Evolutionary conservation across 2,797 vertebrate species (phyloP), one percentile per base, ranked within the genome.

Genomic region (Okamejei kenojei): DNA sequence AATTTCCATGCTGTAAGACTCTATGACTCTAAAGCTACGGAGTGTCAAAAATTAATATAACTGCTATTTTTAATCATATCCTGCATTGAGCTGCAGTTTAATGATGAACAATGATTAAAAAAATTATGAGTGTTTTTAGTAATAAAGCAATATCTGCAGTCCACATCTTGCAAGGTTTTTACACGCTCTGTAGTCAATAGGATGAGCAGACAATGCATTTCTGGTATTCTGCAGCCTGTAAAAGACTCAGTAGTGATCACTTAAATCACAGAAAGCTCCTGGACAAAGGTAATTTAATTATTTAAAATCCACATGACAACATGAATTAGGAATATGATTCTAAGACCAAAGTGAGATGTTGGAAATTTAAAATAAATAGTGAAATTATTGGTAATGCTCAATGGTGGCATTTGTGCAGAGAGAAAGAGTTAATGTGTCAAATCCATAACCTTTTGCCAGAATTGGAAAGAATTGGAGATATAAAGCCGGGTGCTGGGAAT

Each of bases 51-150:
- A 84, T 13, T 84, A 58, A 84, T 1, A 84, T 3, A 82, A 1
- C 58, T 84, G 61, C 15, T 54, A 61, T 84, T 84, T 29, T 29
- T 23, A 29, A 84, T 26, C 23, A 26, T 82, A 21, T 65, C n/a
- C n/a, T 65, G 82, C 29, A n/a, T 7, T 86, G 82, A 88, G 13
- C 29, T 88, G 29, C 82, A 88, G 61, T 9, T 88, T 88, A 88
- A 8, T 79, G 32, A 65, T n/a, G 17, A 63, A 6, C 61, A 8
- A 29, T n/a, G 15, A 4, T 45, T 6, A 54, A 54, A 54, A 54
- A 54, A 32, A 61, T 32, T 7, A 65, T 61, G 32, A 61, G 29
- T 32, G 82, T 32, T 65, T 65, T 88, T 65, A 88, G n/a, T 32
- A 63, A 8, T 61, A 61, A 61, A 26, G 29, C 29, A 58, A 21